Evolutionary conservation across 2,113 vertebrate species (phyloP).

Genomic region (Cottus gobio): DNA sequence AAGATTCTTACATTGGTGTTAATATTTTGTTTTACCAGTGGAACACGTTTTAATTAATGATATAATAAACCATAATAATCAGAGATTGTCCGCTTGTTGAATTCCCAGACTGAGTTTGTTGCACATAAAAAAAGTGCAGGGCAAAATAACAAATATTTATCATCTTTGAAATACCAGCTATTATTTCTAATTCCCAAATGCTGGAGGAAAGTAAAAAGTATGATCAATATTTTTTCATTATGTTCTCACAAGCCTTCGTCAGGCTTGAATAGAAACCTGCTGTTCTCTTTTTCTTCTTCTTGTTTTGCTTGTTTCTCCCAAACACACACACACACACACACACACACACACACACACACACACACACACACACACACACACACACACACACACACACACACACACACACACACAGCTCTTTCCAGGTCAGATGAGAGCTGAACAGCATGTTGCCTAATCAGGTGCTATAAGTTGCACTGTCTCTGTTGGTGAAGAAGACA

Average conservation of each 20-base stretch:
- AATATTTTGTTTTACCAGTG: slow-evolving; percentile 36
- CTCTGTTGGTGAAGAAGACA: slow-evolving; percentile 2
- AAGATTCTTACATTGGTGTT: slow-evolving; percentile 3
- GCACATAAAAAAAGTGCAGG: background rate
- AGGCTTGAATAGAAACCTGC: slow-evolving; percentile 17
- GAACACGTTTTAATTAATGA: slow-evolving; percentile 10
- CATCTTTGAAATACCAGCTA: slow-evolving; percentile 18
- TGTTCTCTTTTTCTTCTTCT: slow-evolving; percentile 17
- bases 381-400: slow-evolving; percentile 9
- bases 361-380: slow-evolving; percentile 19
- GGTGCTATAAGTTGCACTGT: slow-evolving; percentile 16
- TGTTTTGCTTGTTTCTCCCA: slow-evolving; percentile 4
- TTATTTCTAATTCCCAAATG: background rate
- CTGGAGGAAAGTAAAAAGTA: background rate
- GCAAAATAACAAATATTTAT: slow-evolving; percentile 14
- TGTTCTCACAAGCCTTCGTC: background rate
- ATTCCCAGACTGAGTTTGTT: background rate
- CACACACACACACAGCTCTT: background rate
- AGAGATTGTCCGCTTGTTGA: background rate
- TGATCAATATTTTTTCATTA: slow-evolving; percentile 29
- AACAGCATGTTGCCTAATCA: slow-evolving; percentile 38
- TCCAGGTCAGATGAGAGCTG: slow-evolving; percentile 29
- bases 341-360: slow-evolving; percentile 10
- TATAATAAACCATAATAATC: slow-evolving; percentile 17
- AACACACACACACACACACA: background rate